Evolutionary conservation across 2,888 invertebrate genomes (phyloP), one percentile per base, ranked within the genome.

Genomic region (Sisyra nigra): DNA sequence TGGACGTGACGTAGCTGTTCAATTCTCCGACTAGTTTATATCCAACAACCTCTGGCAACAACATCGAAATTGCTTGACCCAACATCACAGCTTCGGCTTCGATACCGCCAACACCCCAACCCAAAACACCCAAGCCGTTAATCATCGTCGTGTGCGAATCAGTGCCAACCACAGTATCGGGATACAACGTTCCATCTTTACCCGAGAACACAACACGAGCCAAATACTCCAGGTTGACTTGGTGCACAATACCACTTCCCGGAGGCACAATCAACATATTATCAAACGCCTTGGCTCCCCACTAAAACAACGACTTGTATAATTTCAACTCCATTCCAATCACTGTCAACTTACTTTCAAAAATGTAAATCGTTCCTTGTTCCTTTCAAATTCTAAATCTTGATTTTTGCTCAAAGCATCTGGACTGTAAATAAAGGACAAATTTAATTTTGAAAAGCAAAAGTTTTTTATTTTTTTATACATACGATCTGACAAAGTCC

Each of bases 101-200:
- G 51, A 98, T 97, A 42, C 85, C 89, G 35, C 89, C 89, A 13
- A 88, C 87, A 48, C 93, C 94, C 96, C 96, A 97, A 2, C 96
- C 97, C 3, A 96, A 74, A 2, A 97, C 86, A 0, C 97, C 96
- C 3, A 96, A 72, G 0, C 96, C 96, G 57, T 94, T 94, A 50
- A 97, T 93, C 96, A 98, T 97, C 10, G 97, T 97, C 2, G 97
- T 98, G 57, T 98, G 97, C 0, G 93, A 93, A 71, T 98, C 98
- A 0, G 97, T 97, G 7, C 97, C 97, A 33, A 98, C 85, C 24
- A 86, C 72, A 47, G 80, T 81, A 58, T 87, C 87, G 1, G 85
- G 56, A 80, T 87, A 64, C 61, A 76, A 55, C 64, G 76, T 44
- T 66, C 70, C 58, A 36, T 72, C 66, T 11, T 72, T 62, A 0